Conservation (phyloP, 2,797 vertebrate species). For the Hippocampus kuda region DNA sequence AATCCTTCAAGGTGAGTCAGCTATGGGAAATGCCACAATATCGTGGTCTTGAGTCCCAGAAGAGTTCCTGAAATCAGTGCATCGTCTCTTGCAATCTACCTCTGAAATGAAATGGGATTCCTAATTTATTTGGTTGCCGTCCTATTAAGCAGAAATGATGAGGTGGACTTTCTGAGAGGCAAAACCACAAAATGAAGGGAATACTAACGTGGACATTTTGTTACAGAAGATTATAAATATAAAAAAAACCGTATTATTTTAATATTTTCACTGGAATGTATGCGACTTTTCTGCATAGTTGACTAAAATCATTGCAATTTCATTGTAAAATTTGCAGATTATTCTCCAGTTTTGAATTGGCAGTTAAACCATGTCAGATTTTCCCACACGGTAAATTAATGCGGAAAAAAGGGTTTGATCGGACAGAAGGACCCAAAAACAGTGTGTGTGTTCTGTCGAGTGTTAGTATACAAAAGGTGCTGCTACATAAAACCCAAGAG, state of each 20-base stretch:
- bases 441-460: background rate
- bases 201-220: slow-evolving; percentile 8
- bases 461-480: background rate
- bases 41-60: background rate
- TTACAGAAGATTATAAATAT: slow-evolving; percentile 19
- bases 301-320: background rate
- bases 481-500: background rate
- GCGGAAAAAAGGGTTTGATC: background rate
- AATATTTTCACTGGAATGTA: slow-evolving; percentile 19
- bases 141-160: slow-evolving; percentile 1
- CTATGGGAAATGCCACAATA: background rate
- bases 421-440: background rate
- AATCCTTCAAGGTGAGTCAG: background rate
- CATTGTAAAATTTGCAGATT: background rate
- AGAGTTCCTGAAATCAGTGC: slow-evolving; percentile 13
- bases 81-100: slow-evolving; percentile 36
- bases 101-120: slow-evolving; percentile 32
- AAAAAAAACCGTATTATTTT: slow-evolving; percentile 10
- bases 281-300: background rate
- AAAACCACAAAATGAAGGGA: background rate
- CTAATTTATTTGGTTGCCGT: background rate
- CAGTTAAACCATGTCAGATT: background rate
- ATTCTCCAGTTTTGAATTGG: background rate
- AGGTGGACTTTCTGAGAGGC: slow-evolving; percentile 4
- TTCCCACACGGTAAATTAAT: background rate